Base-by-base conservation (phyloP, 2,113 vertebrate genomes). In the Gymnorhina tibicen region DNA sequence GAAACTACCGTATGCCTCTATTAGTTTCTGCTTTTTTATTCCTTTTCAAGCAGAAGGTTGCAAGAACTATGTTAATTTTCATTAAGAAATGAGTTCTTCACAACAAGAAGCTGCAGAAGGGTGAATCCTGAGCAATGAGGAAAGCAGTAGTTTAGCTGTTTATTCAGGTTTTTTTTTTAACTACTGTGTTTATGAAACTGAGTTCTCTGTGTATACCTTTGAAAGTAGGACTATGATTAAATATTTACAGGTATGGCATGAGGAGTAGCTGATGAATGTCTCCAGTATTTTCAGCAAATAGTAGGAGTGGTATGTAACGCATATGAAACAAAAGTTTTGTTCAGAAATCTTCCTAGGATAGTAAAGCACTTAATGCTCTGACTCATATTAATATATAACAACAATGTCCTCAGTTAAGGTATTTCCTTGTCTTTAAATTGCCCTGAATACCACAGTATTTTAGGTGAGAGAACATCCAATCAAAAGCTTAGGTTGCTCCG, bases 141-240 rank as follows among this genome's bases (percentile, higher is more conserved):
- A 87, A 87, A 55, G 44, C 69, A 68, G 35, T 30, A 81, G 73
- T 82, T 70, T 50, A 53, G 9, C 41, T 78, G 26, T 41, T 72
- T 68, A 28, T 49, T 79, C 6, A 16, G 10, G 6, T 6, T 33
- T 79, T 30, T 35, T 69, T 59, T 16, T 22, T 19, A 63, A 50
- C 62, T 42, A 24, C 47, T 23, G 5, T 89, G 44, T 93, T 85
- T 96, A 85, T 92, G 90, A 93, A 90, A 75, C 60, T 62, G 63
- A 94, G 52, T 95, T 91, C 35, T 93, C 42, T 86, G 44, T 46
- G 78, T 86, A 84, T 86, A 70, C 60, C 59, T 96, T 74, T 84
- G 93, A 93, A 97, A 96, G 93, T 95, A 90, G 95, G 90, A 52
- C 93, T 95, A 13, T 86, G 76, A 97, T 96, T 76, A 96, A 96